Base-by-base conservation (phyloP, 1,140 invertebrate genomes). In the Drosophila melanica region DNA sequence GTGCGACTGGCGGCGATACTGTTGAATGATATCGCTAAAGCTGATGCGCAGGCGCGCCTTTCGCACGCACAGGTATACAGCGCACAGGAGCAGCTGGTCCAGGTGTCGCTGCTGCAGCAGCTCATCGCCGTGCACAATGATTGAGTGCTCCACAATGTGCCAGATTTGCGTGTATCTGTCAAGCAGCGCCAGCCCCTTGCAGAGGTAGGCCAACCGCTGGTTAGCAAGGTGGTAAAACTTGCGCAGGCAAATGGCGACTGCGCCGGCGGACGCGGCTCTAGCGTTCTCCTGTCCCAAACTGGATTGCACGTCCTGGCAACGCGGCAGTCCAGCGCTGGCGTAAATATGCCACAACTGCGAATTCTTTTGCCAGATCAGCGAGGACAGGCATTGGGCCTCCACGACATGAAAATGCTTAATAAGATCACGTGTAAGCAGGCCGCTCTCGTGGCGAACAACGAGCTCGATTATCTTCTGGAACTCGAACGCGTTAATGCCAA, bases 381-480 rank as follows among this genome's bases (percentile, higher is more conserved):
- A 95, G 80, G 99, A 98, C n/a, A 99, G 92, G 62, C 99, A 97
- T 90, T 95, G 95, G 90, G 99, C 98, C 92, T 99, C 98, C 68
- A 99, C 95, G 94, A 95, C 93, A 93, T 98, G 99, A 7, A 99
- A 93, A 93, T 99, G 98, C 90, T 98, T 99, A 0, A 99, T 96
- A 42, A 98, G 95, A 89, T 99, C 97, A 33, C 98, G 93, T 1
- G 97, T 96, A 3, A 99, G 93, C 48, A 97, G 95, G 72, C 98
- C 96, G 73, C 97, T 96, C 0, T 96, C 95, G 4, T 96, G 95
- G 47, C 97, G 93, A 16, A 99, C 97, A 42, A 99, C 95, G 8
- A 98, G 93, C 93, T 99, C 98, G 71, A 99, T 97, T 10, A 99
- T 96, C 93, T 98, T 98, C 90, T 99, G 99, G 92, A 99, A 99